A percentile compares a stretch with the other conserved stretches of the same genome.
Conservation (phyloP, 2,113 vertebrate genomes). For the Varanus komodoensis region DNA sequence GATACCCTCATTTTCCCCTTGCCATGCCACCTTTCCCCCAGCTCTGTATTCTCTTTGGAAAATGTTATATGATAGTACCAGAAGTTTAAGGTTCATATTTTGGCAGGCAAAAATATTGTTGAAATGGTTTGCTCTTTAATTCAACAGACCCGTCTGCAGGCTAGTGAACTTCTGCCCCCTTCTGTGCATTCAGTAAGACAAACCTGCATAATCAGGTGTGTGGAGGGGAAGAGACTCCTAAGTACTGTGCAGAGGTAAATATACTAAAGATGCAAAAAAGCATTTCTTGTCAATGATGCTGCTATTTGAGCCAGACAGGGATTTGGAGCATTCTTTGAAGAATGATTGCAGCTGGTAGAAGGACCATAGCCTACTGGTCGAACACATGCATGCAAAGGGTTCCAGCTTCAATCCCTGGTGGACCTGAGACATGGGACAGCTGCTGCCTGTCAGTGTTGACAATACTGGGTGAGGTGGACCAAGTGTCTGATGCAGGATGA, state of each 20-base stretch:
- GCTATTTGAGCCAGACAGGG: background rate
- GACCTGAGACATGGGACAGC: too few relatives aligned
- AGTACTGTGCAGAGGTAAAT: conserved; percentile 29
- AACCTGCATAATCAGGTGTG: background rate
- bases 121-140: conserved; percentile 49
- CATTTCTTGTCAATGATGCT: conserved; percentile 46
- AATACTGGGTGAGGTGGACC: too few relatives aligned
- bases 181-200: conserved; percentile 38
- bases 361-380: too few relatives aligned
- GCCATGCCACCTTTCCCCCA: background rate
- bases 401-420: too few relatives aligned
- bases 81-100: background rate
- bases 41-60: background rate
- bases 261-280: conserved; percentile 25
- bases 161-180: conserved; percentile 51
- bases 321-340: background rate
- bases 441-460: too few relatives aligned
- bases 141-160: conserved; percentile 36
- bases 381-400: too few relatives aligned
- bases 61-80: background rate
- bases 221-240: background rate
- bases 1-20: background rate
- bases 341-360: too few relatives aligned
- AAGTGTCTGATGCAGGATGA: too few relatives aligned
- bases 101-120: conserved; percentile 13